phyloP scores from a whole-genome alignment of 23 tunicate species.

The Aplidium turbinatum region DNA sequence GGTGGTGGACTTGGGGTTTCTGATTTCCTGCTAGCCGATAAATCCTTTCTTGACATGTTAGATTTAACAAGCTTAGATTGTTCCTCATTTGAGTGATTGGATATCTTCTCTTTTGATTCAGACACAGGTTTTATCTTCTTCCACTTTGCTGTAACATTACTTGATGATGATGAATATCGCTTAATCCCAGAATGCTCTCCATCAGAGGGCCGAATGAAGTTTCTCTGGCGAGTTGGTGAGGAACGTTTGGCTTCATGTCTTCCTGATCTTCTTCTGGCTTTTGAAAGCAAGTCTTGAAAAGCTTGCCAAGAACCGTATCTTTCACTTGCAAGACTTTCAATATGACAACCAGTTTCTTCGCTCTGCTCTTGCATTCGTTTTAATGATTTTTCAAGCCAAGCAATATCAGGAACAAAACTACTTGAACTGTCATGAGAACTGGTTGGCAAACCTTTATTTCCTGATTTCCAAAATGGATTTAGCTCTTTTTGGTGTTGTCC shows the following conservation, averaged over 20 bases:
- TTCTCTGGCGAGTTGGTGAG: not conserved
- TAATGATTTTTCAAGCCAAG: conserved; percentile 69
- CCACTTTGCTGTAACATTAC: not conserved
- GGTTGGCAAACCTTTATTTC: conserved; percentile 74
- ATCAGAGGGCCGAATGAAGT: conserved; percentile 51
- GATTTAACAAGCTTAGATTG: not conserved
- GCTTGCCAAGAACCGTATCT: conserved; percentile 85
- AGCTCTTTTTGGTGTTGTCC: conserved; percentile 81
- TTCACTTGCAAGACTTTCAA: conserved; percentile 80
- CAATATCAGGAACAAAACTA: conserved; percentile 23
- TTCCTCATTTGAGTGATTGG: not conserved
- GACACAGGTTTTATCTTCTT: not conserved
- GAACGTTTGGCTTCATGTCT: too few species aligned
- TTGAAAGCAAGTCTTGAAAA: conserved; percentile 58
- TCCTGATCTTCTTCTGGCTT: conserved; percentile 39
- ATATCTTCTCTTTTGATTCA: not conserved
- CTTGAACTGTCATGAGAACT: not conserved
- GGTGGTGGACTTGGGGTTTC: not conserved
- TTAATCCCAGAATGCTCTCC: not conserved
- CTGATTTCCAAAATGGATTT: conserved; percentile 84
- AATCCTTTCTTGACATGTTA: not conserved
- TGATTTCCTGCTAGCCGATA: too few species aligned
- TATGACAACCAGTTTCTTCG: conserved; percentile 42
- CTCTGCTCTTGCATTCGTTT: conserved; percentile 92
- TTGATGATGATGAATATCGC: not conserved